Evolutionary conservation across 2,797 vertebrate species (phyloP), one percentile per base, ranked within the genome.

Genomic region (Clamator glandarius): DNA sequence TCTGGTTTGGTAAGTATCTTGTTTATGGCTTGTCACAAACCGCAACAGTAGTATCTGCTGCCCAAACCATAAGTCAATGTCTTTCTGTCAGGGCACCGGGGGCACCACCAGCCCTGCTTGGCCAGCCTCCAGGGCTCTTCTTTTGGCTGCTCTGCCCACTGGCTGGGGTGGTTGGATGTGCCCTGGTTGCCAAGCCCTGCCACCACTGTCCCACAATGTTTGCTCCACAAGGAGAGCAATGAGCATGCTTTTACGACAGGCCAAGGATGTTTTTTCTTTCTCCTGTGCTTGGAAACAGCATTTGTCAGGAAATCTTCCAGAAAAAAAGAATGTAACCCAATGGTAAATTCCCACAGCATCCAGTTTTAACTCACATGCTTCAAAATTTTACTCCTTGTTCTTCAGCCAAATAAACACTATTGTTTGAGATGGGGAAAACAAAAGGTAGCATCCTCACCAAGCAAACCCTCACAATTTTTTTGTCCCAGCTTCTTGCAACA

Each of bases 1-100:
- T 84, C 51, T 62, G 54, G 33, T n/a, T 81, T 78, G 36, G 42
- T 84, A 89, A 85, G 18, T 64, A 33, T 83, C 81, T 85, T 95
- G 66, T 70, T 92, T 80, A 70, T 6, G 2, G 41, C 21, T 92
- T 64, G 90, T 83, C 61, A 61, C 35, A 46, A 70, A 74, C 29
- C 74, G 75, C 36, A 61, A 3, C 44, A 39, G 52, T 39, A 76
- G 44, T 89, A 89, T 20, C 76, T 89, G 26, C 78, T 80, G 52
- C 50, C 72, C 68, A 70, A 79, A 77, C 20, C 26, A 0, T 39
- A 74, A 80, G 11, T 68, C 11, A 2, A 6, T 12, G 12, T 58
- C 25, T 57, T 74, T 74, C 25, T 72, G 19, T 50, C 55, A 59
- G 48, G 44, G 17, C 9, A 8, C 48, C 0, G 2, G 17, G 21